phyloP scores from a whole-genome alignment of 2,797 vertebrate species.

The Tachyglossus aculeatus region DNA sequence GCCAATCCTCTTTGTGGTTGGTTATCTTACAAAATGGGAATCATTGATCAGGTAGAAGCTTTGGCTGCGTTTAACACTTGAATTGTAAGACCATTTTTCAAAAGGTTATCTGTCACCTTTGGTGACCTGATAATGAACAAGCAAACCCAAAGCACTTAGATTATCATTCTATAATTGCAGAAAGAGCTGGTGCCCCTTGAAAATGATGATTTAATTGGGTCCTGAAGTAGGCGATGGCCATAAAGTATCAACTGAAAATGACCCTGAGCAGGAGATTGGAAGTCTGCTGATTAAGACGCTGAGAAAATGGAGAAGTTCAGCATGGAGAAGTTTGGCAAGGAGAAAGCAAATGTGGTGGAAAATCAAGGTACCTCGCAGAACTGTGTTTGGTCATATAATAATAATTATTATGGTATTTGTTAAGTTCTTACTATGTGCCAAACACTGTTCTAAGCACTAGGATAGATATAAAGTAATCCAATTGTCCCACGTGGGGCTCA shows the following conservation, averaged over 20 bases:
- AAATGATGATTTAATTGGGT: constrained; percentile 21
- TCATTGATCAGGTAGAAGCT: constrained; percentile 11
- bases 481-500: too few relatives aligned
- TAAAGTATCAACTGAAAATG: constrained; percentile 9
- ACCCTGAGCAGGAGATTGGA: too few relatives aligned
- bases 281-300: too few relatives aligned
- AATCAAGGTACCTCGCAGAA: too few relatives aligned
- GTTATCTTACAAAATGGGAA: constrained; percentile 5
- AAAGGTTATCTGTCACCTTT: constrained; percentile 34
- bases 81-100: constrained; percentile 24
- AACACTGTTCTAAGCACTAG: too few relatives aligned
- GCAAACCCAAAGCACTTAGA: neutral
- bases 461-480: too few relatives aligned
- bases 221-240: constrained; percentile 2
- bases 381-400: too few relatives aligned
- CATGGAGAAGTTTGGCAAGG: too few relatives aligned
- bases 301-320: too few relatives aligned
- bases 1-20: neutral
- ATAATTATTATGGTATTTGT: too few relatives aligned
- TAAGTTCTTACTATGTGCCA: too few relatives aligned
- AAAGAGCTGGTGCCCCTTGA: neutral
- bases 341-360: too few relatives aligned
- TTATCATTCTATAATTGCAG: neutral
- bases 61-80: constrained; percentile 35
- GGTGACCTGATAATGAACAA: constrained; percentile 23